Evolutionary conservation across 1,140 invertebrate genomes (phyloP).

Genomic region (Papilio polytes): DNA sequence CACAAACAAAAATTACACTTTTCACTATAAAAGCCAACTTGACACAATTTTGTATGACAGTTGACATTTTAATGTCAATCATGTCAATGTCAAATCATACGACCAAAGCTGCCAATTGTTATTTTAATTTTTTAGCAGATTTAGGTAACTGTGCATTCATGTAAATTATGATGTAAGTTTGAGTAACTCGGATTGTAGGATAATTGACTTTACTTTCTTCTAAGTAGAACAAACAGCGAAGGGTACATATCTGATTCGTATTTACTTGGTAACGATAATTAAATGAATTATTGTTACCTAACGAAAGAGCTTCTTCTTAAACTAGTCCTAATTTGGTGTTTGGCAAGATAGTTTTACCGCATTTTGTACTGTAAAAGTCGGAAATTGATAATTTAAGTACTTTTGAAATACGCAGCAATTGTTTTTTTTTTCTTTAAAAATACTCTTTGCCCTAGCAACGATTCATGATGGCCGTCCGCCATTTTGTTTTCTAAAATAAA

Average conservation of each 20-base stretch:
- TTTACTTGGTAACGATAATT: too few species aligned
- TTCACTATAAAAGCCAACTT: conserved; percentile 10
- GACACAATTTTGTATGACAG: conserved; percentile 3
- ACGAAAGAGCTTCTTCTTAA: too few species aligned
- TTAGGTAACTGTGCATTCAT: too few species aligned
- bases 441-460: neutral
- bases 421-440: neutral
- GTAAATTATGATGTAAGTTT: too few species aligned
- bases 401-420: neutral
- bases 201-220: too few species aligned
- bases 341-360: neutral
- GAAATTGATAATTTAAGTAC: neutral
- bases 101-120: too few species aligned
- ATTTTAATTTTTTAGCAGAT: too few species aligned
- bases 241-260: too few species aligned
- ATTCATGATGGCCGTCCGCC: conserved; percentile 41
- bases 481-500: conserved; percentile 49
- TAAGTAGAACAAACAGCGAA: too few species aligned
- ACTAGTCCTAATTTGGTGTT: neutral
- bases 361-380: too few species aligned
- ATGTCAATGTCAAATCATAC: neutral
- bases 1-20: neutral
- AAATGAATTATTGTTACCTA: too few species aligned
- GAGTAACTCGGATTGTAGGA: too few species aligned
- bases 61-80: neutral